These are phyloP conservation scores for Amniataba percoides DNA, from an alignment of 2,797 vertebrate species.

Conservation along the genomic window DNA sequence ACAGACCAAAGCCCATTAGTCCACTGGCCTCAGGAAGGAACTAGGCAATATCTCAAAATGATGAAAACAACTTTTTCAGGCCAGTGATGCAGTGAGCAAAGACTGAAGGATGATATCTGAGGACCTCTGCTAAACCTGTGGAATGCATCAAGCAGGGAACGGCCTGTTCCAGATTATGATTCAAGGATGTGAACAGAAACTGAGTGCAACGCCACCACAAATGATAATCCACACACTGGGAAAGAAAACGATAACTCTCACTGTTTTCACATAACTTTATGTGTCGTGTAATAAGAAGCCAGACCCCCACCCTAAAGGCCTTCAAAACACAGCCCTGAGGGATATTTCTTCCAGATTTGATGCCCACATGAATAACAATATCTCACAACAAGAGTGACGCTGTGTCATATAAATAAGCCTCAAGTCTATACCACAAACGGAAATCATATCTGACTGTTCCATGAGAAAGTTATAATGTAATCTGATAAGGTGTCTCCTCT, in stretches of 20 bases:
- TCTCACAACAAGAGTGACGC: slow-evolving; percentile 26
- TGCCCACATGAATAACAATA: slow-evolving; percentile 61
- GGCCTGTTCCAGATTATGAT: slow-evolving; percentile 67
- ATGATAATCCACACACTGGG: slow-evolving; percentile 28
- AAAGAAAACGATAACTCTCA: slow-evolving; percentile 45
- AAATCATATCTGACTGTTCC: slow-evolving; percentile 7
- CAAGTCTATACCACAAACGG: slow-evolving; percentile 28
- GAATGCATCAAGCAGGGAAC: slow-evolving; percentile 72
- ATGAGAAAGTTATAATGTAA: slow-evolving; percentile 4
- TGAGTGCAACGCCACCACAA: slow-evolving; percentile 43
- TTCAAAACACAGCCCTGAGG: slow-evolving; percentile 58
- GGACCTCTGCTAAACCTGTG: slow-evolving; percentile 65
- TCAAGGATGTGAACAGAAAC: slow-evolving; percentile 58
- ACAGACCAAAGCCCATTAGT: slow-evolving; percentile 75
- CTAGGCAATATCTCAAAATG: slow-evolving; percentile 78
- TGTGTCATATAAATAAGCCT: slow-evolving; percentile 20
- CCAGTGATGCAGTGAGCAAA: slow-evolving; percentile 60
- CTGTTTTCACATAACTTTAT: slow-evolving; percentile 53
- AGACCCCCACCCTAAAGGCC: slow-evolving; percentile 44
- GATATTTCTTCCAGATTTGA: slow-evolving; percentile 55
- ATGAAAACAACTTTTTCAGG: slow-evolving; percentile 72
- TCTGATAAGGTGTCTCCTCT: slow-evolving; percentile 20
- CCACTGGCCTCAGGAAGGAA: slow-evolving; percentile 71
- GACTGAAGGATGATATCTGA: slow-evolving; percentile 63
- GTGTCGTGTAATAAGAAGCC: slow-evolving; percentile 38